These are phyloP conservation scores for Acanthosoma haemorrhoidale DNA, from an alignment of 2,888 invertebrate genomes.

Conservation along the genomic window DNA sequence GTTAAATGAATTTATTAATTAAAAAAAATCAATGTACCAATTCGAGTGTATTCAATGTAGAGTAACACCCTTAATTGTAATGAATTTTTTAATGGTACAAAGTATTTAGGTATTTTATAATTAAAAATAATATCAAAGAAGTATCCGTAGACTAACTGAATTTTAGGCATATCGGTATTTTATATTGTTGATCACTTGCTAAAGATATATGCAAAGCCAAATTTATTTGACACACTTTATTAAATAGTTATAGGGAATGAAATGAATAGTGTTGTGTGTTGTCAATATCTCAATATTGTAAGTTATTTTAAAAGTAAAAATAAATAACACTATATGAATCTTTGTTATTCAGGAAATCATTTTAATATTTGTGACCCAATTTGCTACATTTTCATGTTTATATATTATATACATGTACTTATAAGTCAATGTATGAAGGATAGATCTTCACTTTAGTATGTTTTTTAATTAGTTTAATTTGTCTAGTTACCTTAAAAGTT, in stretches of 20 bases:
- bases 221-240: conserved; percentile 6
- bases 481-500: neutral
- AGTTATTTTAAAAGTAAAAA: neutral
- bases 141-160: conserved; percentile 27
- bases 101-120: conserved; percentile 25
- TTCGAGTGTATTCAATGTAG: neutral
- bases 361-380: neutral
- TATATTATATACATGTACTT: neutral
- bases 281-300: conserved; percentile 13
- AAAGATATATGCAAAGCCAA: conserved; percentile 19
- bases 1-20: neutral
- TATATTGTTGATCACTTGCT: conserved; percentile 27
- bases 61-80: conserved; percentile 16
- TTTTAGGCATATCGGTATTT: conserved; percentile 29
- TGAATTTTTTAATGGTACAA: conserved; percentile 24
- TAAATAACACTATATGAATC: neutral
- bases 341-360: conserved; percentile 3
- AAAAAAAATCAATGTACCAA: conserved; percentile 27
- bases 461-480: neutral
- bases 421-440: neutral
- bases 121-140: conserved; percentile 6
- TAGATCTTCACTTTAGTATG: conserved; percentile 1
- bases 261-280: conserved; percentile 1
- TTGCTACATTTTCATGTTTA: conserved; percentile 8
- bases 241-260: conserved; percentile 19